Conservation (phyloP, 1,140 invertebrate genomes). For the Drosophila tropicalis region DNA sequence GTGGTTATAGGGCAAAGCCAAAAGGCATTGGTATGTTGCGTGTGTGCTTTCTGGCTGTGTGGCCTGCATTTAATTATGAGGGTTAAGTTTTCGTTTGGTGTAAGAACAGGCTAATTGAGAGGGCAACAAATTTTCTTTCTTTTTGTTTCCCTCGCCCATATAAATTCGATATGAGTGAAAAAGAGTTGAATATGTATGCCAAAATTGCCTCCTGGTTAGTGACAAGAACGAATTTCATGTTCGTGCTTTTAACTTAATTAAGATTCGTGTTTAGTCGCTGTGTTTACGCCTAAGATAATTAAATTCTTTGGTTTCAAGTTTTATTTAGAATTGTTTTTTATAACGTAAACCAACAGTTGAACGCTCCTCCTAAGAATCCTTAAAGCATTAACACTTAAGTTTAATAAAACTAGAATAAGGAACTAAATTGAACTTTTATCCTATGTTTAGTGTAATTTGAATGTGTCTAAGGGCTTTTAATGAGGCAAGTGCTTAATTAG, state of each 20-base stretch:
- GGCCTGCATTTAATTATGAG: conserved; percentile 51
- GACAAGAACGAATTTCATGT: neutral
- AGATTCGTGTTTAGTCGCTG: neutral
- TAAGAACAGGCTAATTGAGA: conserved; percentile 34
- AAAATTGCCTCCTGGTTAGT: neutral
- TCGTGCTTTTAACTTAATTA: neutral
- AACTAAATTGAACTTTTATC: too few species aligned
- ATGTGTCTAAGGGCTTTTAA: too few species aligned
- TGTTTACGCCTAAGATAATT: neutral
- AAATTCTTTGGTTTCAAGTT: neutral
- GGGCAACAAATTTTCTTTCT: conserved; percentile 29
- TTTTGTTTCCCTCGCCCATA: neutral
- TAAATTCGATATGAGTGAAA: neutral
- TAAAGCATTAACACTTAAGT: too few species aligned
- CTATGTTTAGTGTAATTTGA: too few species aligned
- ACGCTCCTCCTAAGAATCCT: too few species aligned
- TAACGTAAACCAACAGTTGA: too few species aligned
- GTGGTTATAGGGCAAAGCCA: conserved; percentile 18
- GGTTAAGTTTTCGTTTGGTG: conserved; percentile 21
- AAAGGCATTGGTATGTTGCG: conserved; percentile 14
- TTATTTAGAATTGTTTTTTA: neutral
- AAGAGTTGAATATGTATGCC: neutral
- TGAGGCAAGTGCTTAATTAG: too few species aligned
- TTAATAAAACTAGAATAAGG: too few species aligned
- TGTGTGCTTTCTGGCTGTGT: conserved; percentile 25